Evolutionary conservation across 2,797 vertebrate genomes (phyloP).

Genomic region (Diglossa cyanea): DNA sequence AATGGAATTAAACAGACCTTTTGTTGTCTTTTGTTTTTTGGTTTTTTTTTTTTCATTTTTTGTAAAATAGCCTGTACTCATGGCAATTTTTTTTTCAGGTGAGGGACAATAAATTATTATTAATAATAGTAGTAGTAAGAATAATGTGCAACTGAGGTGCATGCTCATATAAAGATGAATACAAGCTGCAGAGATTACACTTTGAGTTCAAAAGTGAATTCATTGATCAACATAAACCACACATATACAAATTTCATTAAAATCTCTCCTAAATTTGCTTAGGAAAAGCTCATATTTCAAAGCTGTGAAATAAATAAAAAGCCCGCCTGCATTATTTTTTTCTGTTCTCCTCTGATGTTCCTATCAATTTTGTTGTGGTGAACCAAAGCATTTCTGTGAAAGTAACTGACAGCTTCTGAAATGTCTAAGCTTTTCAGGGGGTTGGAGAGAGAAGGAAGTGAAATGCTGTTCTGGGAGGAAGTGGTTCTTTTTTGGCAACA

Average conservation of each 20-base stretch:
- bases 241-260: neutral
- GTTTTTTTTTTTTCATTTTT: neutral
- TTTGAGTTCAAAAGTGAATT: neutral
- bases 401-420: neutral
- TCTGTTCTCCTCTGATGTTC: neutral
- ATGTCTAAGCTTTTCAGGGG: neutral
- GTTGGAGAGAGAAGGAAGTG: neutral
- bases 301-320: neutral
- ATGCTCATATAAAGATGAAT: neutral
- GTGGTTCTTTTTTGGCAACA: neutral
- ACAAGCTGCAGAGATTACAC: neutral
- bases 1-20: neutral
- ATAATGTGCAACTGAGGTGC: accelerated
- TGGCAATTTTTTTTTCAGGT: neutral
- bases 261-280: neutral
- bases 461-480: neutral
- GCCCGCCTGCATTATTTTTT: neutral
- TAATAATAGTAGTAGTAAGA: neutral
- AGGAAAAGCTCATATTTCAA: neutral
- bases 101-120: neutral
- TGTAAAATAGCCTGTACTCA: neutral
- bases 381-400: neutral
- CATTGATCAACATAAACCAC: neutral
- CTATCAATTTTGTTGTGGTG: neutral
- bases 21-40: neutral